Evolutionary conservation across 1,140 invertebrate genomes (phyloP), one percentile per base, ranked within the genome.

Genomic region (Homalodisca vitripennis): DNA sequence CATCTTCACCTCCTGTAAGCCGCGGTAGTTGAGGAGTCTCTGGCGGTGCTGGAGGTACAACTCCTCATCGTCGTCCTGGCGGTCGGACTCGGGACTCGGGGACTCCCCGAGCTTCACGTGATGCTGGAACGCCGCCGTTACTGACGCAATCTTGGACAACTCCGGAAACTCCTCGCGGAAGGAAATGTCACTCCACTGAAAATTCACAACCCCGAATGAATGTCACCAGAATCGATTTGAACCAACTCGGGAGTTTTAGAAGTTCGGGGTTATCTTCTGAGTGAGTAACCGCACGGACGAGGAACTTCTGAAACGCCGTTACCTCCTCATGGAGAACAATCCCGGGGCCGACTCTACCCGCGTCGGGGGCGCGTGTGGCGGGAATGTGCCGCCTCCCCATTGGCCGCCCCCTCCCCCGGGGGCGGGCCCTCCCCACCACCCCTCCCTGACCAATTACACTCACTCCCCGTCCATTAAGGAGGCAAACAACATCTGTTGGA

Each of bases 21-120:
- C 31, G 2, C 60, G 27, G 60, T 29, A 29, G 3, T n/a, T 63
- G 29, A 29, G 14, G n/a, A 32, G 30, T 31, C 60, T 30, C 60
- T 63, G 60, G 2, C 29, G 3, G 20, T 63, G 31, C 2, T 32
- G 27, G 30, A 26, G n/a, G 17, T 17, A 20, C 17, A 32, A 27
- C n/a, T 63, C 60, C 31, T 63, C 60, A n/a, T n/a, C n/a, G 27
- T 63, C 60, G 13, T 63, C 60, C 1, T n/a, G 29, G 3, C 31
- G 60, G 60, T 63, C 60, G 27, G 60, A 63, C n/a, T 63, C 60
- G 30, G 60, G 60, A 32, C 60, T 63, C 17, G 60, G 60, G 30
- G 60, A 63, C 1, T 29, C 60, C 60, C 60, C 60, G 17, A 63
- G 29, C 17, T 29, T 32, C 13, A 32, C 17, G 27, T 14, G 55